A percentile compares a stretch with the other conserved stretches of the same genome.
Conservation (phyloP, 2,888 invertebrate species). For the Parochlus steinenii region DNA sequence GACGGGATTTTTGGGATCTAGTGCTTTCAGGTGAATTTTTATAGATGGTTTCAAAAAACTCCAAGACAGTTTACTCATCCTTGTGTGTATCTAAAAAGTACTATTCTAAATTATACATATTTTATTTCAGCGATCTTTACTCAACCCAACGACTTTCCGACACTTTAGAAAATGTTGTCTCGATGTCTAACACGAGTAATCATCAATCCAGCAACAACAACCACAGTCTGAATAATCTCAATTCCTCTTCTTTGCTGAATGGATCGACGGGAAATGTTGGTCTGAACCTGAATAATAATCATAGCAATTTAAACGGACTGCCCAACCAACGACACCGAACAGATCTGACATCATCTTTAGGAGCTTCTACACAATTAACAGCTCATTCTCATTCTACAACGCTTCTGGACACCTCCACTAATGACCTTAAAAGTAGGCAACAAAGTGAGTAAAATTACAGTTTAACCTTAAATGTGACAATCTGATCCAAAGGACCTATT, state of each 20-base stretch:
- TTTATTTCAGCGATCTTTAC: slow-evolving; percentile 26
- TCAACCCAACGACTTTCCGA: slow-evolving; percentile 28
- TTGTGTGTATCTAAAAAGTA: neutral
- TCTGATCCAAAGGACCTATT: no score
- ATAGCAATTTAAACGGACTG: slow-evolving; percentile 5
- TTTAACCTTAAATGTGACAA: neutral
- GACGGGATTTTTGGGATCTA: slow-evolving; percentile 50
- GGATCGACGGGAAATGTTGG: no score
- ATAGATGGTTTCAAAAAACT: no score
- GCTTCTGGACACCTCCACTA: slow-evolving; percentile 5
- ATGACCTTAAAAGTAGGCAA: slow-evolving; percentile 5
- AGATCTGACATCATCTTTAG: no score
- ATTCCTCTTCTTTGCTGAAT: no score
- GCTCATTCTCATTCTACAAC: slow-evolving; percentile 1
- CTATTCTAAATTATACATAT: slow-evolving; percentile 3
- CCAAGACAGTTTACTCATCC: no score
- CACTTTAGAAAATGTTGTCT: slow-evolving; percentile 15
- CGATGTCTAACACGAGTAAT: slow-evolving; percentile 4
- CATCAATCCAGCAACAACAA: slow-evolving; percentile 5
- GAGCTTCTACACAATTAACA: neutral
- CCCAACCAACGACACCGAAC: slow-evolving; percentile 5
- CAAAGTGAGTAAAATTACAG: slow-evolving; percentile 8
- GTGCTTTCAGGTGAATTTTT: slow-evolving; percentile 47
- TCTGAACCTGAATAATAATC: slow-evolving; percentile 5
- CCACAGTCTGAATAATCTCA: no score